phyloP scores from a whole-genome alignment of 2,888 invertebrate species.

The Chydorus sphaericus region DNA sequence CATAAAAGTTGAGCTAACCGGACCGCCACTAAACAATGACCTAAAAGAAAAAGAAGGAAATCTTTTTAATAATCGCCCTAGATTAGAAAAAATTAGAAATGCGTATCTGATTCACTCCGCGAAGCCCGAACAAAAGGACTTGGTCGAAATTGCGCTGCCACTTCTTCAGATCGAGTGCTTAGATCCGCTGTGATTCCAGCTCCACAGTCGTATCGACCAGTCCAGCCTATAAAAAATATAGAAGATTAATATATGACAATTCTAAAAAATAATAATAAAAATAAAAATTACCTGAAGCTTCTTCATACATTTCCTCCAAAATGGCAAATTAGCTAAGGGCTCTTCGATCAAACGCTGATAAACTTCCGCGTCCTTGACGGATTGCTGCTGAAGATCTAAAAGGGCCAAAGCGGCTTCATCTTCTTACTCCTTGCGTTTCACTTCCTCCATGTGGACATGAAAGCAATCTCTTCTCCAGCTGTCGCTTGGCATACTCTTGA shows the following conservation, averaged over 20 bases:
- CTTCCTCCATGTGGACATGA: conserved; percentile 56
- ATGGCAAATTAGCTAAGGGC: conserved; percentile 72
- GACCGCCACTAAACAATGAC: too few species aligned
- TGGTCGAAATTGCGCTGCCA: conserved; percentile 98
- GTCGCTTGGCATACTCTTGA: conserved; percentile 49
- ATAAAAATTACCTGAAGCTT: too few species aligned
- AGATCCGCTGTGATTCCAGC: conserved; percentile 77
- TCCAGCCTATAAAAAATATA: conserved; percentile 46
- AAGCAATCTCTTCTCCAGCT: conserved; percentile 27
- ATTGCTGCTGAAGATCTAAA: conserved; percentile 86
- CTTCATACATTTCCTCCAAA: conserved; percentile 90
- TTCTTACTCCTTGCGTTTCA: conserved; percentile 91
- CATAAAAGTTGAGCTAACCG: too few species aligned
- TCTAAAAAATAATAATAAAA: too few species aligned
- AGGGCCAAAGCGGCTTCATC: conserved; percentile 56
- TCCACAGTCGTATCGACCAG: conserved; percentile 92
- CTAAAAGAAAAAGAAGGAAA: too few species aligned
- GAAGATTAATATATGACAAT: neutral
- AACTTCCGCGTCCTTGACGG: conserved; percentile 70
- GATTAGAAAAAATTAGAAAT: too few species aligned
- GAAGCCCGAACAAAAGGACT: too few species aligned
- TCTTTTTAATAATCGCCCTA: too few species aligned
- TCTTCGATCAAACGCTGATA: conserved; percentile 78
- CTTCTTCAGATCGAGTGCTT: conserved; percentile 79
- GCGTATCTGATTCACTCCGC: too few species aligned